Evolutionary conservation across 2,113 vertebrate genomes (phyloP).

Genomic region (Thamnaconus septentrionalis): DNA sequence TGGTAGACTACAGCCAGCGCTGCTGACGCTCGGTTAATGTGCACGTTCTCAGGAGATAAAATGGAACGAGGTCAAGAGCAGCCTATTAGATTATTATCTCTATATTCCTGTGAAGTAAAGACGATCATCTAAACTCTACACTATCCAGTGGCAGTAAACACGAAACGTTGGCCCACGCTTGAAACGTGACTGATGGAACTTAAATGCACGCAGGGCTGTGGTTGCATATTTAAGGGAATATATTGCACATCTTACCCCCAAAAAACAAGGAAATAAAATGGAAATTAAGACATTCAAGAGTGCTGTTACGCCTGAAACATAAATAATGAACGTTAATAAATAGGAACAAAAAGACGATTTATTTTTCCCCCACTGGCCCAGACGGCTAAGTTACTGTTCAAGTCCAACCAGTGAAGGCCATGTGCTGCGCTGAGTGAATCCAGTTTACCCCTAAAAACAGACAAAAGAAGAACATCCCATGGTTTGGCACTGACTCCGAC

Average conservation of each 20-base stretch:
- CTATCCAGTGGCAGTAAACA: slow-evolving; percentile 29
- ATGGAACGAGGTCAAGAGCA: slow-evolving; percentile 43
- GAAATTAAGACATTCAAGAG: slow-evolving; percentile 90
- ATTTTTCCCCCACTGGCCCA: slow-evolving; percentile 64
- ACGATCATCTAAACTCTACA: slow-evolving; percentile 40
- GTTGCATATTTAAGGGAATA: slow-evolving; percentile 86
- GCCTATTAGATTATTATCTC: slow-evolving; percentile 43
- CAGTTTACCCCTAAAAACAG: slow-evolving; percentile 54
- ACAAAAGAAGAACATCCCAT: slow-evolving; percentile 11
- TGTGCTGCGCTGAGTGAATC: slow-evolving; percentile 51
- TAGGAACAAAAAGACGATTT: slow-evolving; percentile 23
- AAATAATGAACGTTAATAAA: slow-evolving; percentile 77
- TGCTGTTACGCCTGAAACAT: slow-evolving; percentile 74
- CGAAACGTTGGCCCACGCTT: slow-evolving; percentile 39
- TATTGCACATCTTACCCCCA: slow-evolving; percentile 89
- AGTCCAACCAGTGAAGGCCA: slow-evolving; percentile 84
- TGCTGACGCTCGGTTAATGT: slow-evolving; percentile 25
- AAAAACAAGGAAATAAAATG: no score
- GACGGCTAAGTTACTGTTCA: slow-evolving; percentile 79
- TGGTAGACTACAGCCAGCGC: slow-evolving; percentile 39
- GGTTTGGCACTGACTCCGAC: slow-evolving; percentile 76
- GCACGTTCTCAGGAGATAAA: slow-evolving; percentile 51
- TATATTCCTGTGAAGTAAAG: slow-evolving; percentile 50
- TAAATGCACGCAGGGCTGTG: slow-evolving; percentile 60
- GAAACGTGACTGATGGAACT: slow-evolving; percentile 42